Evolutionary conservation across 2,888 invertebrate species (phyloP), one percentile per base, ranked within the genome.

Genomic region (Lithophane leautieri): DNA sequence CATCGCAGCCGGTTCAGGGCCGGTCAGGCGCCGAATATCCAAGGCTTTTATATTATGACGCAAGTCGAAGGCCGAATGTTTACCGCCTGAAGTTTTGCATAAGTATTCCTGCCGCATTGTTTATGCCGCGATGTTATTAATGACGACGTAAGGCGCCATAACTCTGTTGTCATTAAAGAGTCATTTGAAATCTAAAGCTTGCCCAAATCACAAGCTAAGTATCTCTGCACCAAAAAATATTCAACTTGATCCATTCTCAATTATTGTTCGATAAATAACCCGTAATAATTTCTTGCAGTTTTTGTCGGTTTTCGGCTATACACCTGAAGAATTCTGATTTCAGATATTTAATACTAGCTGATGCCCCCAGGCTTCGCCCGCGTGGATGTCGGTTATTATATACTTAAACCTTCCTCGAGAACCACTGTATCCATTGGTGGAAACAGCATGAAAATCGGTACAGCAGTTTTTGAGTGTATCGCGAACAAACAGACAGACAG

Each of bases 81-180:
- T 50, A 44, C 65, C 44, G 62, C 22, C 25, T 40, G 14, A 75
- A 70, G n/a, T 66, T 68, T 83, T 25, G 50, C 71, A 77, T 77
- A 44, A 77, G 60, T 82, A 77, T 79, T 82, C 28, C 42, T 79
- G 65, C 60, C 83, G 82, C 70, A 82, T 65, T 82, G 78, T 77
- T 77, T 25, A 42, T 14, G 65, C 54, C 50, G 82, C 79, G 61
- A 52, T 50, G 34, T 22, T 66, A 25, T 83, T 79, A 62, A 70
- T 62, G 50, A 19, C 28, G 16, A 58, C 28, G 22, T 66, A 47
- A 61, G 16, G 11, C 19, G 52, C n/a, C 50, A 19, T 75, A 52
- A 44, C 66, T 62, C 50, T 22, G 25, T 8, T 44, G 28, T 66
- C 81, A 22, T 66, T 74, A 40, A 60, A 56, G 50, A 65, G 40